Base-by-base conservation (phyloP, 2,888 invertebrate genomes). In the Drosophila algonquin region DNA sequence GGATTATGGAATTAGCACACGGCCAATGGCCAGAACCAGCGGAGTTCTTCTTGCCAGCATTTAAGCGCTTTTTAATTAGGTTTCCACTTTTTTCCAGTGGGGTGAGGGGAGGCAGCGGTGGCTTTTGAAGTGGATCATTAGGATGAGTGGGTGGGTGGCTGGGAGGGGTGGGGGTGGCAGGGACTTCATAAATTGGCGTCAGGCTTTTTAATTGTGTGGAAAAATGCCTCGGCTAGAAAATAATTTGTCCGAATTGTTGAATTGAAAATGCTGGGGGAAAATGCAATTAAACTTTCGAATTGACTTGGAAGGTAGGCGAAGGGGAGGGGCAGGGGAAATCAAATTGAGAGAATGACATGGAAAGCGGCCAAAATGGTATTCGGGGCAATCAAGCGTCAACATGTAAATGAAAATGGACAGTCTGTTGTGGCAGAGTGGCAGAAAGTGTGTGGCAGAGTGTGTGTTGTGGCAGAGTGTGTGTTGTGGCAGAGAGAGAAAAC, bases 1-100 rank as follows among this genome's bases (percentile, higher is more conserved):
- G 89, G 85, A 85, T 87, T 87, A 87, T 87, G 76, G 77, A 87
- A 87, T 87, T 87, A 89, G 81, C 86, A 81, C 85, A 81, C 73
- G 35, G 35, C 35, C 35, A 35, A 12, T 32, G 81, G 62, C 73
- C 82, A 21, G 21, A 3, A 21, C 21, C 21, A 79, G 73, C 51
- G 62, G 32, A 58, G 75, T 71, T 64, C 67, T 57, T 67, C 53
- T 40, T 27, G 14, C 55, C 63, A 62, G 65, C 59, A 82, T 84
- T 40, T 87, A 84, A 82, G 81, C 87, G 81, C 75, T 84, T 82
- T 87, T 81, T 87, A 82, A 87, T 87, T 87, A 84, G 77, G 81
- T 87, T 81, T 84, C 18, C 67, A 27, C 14, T 58, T 62, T 51
- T 58, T 54, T 24, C 44, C 24, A 27, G 10, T 52, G 55, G 60